A percentile compares a stretch with the other conserved stretches of the same genome.
Conservation (phyloP, 2,113 vertebrate genomes). For the Nyctereutes procyonoides region DNA sequence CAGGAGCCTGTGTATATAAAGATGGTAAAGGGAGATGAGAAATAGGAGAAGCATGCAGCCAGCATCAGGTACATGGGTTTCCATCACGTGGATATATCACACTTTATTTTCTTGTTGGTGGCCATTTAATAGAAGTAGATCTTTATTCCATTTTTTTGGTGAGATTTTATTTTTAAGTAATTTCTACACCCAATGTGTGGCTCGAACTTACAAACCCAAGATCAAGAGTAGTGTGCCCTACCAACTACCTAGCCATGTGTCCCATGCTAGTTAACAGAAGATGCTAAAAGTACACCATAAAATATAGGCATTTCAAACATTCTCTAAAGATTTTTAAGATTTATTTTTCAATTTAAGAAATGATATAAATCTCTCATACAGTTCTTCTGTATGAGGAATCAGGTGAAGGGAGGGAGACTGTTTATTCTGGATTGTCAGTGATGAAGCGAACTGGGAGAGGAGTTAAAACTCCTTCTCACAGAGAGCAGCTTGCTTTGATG, state of each 20-base stretch:
- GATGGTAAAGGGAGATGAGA: background rate
- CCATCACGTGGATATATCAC: background rate
- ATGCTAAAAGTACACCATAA: background rate
- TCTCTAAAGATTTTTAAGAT: background rate
- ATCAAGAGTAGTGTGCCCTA: background rate
- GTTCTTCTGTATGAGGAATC: background rate
- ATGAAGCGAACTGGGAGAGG: background rate
- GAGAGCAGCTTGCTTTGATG: background rate
- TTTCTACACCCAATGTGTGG: background rate
- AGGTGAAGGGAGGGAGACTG: background rate
- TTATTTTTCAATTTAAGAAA: slow-evolving; percentile 36
- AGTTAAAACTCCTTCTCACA: background rate
- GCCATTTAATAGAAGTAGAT: background rate
- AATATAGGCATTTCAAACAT: slow-evolving; percentile 8
- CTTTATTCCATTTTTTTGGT: background rate
- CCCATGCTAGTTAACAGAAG: background rate
- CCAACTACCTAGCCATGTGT: background rate
- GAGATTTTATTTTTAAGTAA: background rate
- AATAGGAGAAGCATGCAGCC: background rate
- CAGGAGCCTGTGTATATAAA: background rate
- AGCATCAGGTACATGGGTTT: background rate
- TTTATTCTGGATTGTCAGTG: background rate
- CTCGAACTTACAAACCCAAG: background rate
- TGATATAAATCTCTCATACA: background rate
- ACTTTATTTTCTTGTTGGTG: slow-evolving; percentile 9